Evolutionary conservation across 2,797 vertebrate genomes (phyloP), one percentile per base, ranked within the genome.

Genomic region (Peromyscus aztecus): DNA sequence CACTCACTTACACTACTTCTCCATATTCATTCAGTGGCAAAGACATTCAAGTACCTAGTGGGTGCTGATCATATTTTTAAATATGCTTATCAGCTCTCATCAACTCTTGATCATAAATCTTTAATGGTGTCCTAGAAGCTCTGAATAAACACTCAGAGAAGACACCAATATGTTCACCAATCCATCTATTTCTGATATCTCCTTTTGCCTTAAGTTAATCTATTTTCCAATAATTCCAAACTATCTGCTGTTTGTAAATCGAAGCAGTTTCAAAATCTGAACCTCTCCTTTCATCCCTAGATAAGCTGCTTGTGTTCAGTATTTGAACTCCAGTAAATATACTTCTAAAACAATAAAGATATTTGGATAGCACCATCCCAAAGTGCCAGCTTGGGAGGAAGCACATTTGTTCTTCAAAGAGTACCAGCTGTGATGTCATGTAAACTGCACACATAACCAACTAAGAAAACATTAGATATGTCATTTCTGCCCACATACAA

Each of bases 271-370:
- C 12, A 55, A 89, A 73, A 81, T 37, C 19, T 10, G 4, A 31
- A 21, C 43, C 9, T 82, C 59, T 40, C 37, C 1, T 89, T 71
- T 14, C 31, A 6, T 75, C 5, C 88, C 34, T 2, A 59, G 80
- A 43, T 11, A 37, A 2, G 8, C 21, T 73, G 71, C 21, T 19
- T 4, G 0, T 69, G 49, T 24, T 31, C 14, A 40, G 43, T 29
- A 57, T 73, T 81, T 84, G 57, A 92, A 80, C 49, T 65, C 49
- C 55, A 17, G 9, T 75, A 75, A 78, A 46, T 65, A 27, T 40
- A 55, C 89, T 92, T 77, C 73, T 89, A 46, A 90, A 85, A 90
- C 1, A 5, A 78, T 52, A 87, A 27, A 97, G 34, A 55, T 49
- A 43, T 19, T 55, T 75, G 59, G 75, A 91, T 31, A 63, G 75